Conservation (phyloP, 37 sponge, comb jelly and placozoan species). For the Hexactinellida sp. region DNA sequence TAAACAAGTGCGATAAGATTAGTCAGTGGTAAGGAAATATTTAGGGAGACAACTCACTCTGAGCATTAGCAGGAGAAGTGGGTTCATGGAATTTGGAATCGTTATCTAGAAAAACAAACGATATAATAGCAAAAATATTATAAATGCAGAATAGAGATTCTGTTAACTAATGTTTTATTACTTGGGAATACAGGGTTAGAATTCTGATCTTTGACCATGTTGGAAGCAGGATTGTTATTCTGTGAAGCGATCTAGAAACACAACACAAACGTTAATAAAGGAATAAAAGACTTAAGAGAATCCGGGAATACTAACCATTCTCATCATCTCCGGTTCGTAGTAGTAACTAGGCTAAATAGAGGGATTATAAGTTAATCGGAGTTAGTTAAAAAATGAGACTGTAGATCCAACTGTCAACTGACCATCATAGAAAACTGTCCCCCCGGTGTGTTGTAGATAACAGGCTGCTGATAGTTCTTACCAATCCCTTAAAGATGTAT, state of each 20-base stretch:
- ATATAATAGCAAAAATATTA: neutral
- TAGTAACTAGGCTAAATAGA: neutral
- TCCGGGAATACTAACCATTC: neutral
- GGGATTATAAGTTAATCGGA: neutral
- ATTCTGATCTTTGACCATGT: neutral
- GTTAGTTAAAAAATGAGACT: neutral
- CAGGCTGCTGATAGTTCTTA: neutral
- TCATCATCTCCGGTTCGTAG: neutral
- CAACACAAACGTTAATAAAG: neutral
- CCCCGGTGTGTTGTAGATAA: neutral
- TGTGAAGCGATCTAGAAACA: neutral
- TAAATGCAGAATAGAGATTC: neutral
- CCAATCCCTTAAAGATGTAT: neutral
- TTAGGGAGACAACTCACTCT: neutral
- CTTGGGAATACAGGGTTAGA: neutral
- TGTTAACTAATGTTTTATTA: too few species aligned
- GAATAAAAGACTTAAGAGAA: neutral
- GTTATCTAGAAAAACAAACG: neutral
- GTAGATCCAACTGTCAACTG: neutral
- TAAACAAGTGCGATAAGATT: neutral
- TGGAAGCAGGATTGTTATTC: neutral
- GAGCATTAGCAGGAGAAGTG: neutral
- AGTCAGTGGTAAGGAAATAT: neutral
- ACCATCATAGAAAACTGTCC: neutral
- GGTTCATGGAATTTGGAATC: constrained; percentile 11